Percentiles rank a stretch among this genome's conserved stretches.
phyloP scores from a whole-genome alignment of 2,113 vertebrate genomes.

The Delphinus delphis region DNA sequence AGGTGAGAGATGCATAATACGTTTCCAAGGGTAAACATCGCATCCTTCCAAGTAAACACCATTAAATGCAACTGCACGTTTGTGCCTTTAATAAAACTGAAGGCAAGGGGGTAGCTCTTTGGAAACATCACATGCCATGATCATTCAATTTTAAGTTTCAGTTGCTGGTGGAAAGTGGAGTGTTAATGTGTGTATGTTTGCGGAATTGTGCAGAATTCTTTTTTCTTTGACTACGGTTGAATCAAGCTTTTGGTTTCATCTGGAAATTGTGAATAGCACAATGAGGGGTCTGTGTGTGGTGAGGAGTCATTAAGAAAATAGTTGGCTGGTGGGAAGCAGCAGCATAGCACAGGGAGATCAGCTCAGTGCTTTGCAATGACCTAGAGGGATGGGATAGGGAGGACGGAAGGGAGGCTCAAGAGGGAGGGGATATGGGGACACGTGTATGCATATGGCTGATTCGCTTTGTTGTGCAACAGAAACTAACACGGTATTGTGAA shows the following conservation, averaged over 20 bases:
- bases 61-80: slow-evolving; percentile 62
- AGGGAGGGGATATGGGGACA: too few relatives aligned
- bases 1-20: slow-evolving; percentile 76
- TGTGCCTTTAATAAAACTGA: slow-evolving; percentile 56
- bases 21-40: slow-evolving; percentile 67
- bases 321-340: too few relatives aligned
- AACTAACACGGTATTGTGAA: too few relatives aligned
- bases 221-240: slow-evolving; percentile 69
- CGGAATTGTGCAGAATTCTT: slow-evolving; percentile 33
- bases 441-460: too few relatives aligned
- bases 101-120: slow-evolving; percentile 41
- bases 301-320: slow-evolving; percentile 46
- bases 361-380: too few relatives aligned
- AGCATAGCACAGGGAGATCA: too few relatives aligned
- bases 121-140: slow-evolving; percentile 48
- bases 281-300: slow-evolving; percentile 68
- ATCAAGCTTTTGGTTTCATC: slow-evolving; percentile 69
- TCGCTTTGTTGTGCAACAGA: too few relatives aligned
- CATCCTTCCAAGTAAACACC: slow-evolving; percentile 75
- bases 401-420: too few relatives aligned
- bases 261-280: slow-evolving; percentile 65
- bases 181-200: background rate
- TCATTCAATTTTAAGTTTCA: slow-evolving; percentile 57
- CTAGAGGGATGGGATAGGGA: too few relatives aligned
- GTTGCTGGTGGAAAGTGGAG: background rate